Percentiles rank a stretch among this genome's conserved stretches.
These are phyloP conservation scores for Enteromius anoplus DNA, from an alignment of 2,797 vertebrate genomes.

Conservation along the genomic window DNA sequence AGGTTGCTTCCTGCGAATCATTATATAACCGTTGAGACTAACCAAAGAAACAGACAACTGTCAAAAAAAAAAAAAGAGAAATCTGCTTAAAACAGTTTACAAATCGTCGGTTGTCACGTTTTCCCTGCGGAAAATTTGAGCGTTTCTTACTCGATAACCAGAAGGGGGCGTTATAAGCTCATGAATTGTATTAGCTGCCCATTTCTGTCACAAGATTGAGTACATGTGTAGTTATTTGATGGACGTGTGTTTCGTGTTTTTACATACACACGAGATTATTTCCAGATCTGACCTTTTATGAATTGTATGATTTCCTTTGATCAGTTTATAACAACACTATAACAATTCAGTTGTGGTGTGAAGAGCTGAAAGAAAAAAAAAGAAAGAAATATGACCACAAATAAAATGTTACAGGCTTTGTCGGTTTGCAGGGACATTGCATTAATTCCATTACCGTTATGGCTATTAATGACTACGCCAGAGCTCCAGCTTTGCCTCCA, in stretches of 20 bases:
- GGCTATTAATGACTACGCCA: conserved; percentile 24
- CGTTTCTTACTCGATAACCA: neutral
- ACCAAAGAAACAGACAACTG: accelerated
- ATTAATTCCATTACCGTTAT: conserved; percentile 24
- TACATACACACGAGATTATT: neutral
- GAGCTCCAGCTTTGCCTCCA: conserved; percentile 34
- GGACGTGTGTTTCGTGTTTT: neutral
- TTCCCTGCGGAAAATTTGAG: neutral
- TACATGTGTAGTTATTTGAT: neutral
- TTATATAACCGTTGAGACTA: neutral
- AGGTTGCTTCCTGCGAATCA: neutral
- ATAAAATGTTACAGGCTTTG: neutral
- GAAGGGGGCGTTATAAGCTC: conserved; percentile 29
- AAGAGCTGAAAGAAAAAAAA: too few species aligned
- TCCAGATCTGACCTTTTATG: neutral
- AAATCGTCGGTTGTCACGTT: neutral
- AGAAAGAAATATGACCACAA: neutral
- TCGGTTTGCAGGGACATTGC: neutral
- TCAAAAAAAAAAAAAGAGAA: neutral
- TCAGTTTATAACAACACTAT: neutral
- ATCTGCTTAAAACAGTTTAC: neutral
- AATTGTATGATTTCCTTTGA: neutral
- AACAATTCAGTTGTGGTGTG: neutral
- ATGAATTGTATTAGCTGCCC: neutral
- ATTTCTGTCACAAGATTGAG: neutral